These are phyloP conservation scores for Coryphaenoides rupestris DNA, from an alignment of 2,113 vertebrate genomes.

Conservation along the genomic window DNA sequence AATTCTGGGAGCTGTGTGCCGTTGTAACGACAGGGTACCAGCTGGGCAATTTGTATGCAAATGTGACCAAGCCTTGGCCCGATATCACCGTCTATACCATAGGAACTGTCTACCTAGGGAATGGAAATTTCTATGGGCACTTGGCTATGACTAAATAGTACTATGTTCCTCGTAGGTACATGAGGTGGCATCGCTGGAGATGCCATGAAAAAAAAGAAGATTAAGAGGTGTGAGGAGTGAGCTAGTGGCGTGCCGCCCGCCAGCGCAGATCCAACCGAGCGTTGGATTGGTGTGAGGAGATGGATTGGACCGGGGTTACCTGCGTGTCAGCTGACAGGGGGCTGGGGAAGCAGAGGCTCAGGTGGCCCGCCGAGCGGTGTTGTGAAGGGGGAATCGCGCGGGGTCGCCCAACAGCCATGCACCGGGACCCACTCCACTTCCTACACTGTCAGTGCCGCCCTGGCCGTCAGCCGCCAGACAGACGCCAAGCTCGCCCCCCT, in stretches of 20 bases:
- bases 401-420: too few species aligned
- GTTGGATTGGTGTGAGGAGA: conserved; percentile 57
- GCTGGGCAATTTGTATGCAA: conserved; percentile 81
- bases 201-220: conserved; percentile 19
- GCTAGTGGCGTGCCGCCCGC: conserved; percentile 28
- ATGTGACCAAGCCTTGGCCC: conserved; percentile 65
- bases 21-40: conserved; percentile 79
- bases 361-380: conserved; percentile 29
- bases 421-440: conserved; percentile 13
- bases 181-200: conserved; percentile 20
- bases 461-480: too few species aligned
- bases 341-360: conserved; percentile 37
- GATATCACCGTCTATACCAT: conserved; percentile 57
- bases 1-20: conserved; percentile 70
- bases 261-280: conserved; percentile 27
- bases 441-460: neutral
- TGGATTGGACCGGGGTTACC: conserved; percentile 38
- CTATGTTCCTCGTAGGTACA: conserved; percentile 2
- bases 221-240: conserved; percentile 25
- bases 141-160: neutral
- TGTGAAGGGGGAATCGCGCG: neutral
- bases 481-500: too few species aligned
- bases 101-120: conserved; percentile 69
- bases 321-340: conserved; percentile 29
- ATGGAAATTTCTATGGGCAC: conserved; percentile 42